Percentiles rank a stretch among this genome's conserved stretches.
These are phyloP conservation scores for Progne subis DNA, from an alignment of 2,113 vertebrate species.

Conservation along the genomic window DNA sequence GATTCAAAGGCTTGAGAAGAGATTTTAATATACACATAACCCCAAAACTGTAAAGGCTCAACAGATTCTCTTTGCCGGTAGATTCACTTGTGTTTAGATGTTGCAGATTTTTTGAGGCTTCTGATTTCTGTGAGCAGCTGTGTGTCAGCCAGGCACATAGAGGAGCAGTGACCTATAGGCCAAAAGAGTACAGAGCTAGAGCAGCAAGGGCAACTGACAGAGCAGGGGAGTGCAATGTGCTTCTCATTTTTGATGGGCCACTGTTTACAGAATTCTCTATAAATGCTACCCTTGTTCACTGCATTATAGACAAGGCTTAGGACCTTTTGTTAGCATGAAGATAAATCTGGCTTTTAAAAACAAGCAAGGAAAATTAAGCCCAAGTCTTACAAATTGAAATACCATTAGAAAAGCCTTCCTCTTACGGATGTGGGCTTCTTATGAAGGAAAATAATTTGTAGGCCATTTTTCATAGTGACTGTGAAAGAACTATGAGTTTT, in stretches of 20 bases:
- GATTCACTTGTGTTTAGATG: not conserved
- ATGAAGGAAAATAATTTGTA: not conserved
- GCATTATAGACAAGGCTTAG: not conserved
- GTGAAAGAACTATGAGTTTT: not conserved
- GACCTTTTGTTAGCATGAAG: not conserved
- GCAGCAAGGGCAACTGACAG: not conserved
- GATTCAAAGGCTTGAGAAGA: not conserved
- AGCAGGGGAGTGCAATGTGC: not conserved
- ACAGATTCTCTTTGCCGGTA: not conserved
- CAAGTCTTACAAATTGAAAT: not conserved
- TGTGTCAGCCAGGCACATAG: rapidly evolving
- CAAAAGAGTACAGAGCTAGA: not conserved
- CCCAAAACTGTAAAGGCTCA: not conserved
- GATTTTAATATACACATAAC: not conserved
- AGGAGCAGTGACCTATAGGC: not conserved
- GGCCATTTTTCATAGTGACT: not conserved
- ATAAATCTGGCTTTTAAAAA: not conserved
- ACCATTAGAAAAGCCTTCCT: not conserved
- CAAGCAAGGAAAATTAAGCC: not conserved
- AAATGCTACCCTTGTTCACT: not conserved
- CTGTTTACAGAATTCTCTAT: not conserved
- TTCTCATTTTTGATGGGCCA: not conserved
- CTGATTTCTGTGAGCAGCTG: not conserved
- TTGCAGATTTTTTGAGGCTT: not conserved
- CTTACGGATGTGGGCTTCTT: not conserved